phyloP scores from a whole-genome alignment of 2,113 vertebrate genomes.

The Vulpes lagopus region DNA sequence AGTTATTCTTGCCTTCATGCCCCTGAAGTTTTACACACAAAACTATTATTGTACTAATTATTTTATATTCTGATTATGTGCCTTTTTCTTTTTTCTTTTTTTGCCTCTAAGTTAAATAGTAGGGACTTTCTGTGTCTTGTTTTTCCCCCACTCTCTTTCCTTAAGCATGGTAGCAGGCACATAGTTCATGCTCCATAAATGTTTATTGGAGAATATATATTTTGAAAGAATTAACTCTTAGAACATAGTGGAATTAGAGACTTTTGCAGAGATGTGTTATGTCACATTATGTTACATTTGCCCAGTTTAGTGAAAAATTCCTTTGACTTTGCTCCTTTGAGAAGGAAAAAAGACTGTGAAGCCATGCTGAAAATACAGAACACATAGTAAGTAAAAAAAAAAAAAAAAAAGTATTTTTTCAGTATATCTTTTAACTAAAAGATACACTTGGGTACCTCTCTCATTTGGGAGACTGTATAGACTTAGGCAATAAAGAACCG shows the following conservation, averaged over 20 bases:
- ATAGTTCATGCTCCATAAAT: conserved; percentile 2
- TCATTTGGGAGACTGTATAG: conserved; percentile 21
- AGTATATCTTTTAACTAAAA: conserved; percentile 34
- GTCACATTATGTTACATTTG: conserved; percentile 26
- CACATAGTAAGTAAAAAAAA: neutral
- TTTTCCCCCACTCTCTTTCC: neutral
- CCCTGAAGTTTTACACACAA: neutral
- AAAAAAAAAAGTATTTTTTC: conserved; percentile 26
- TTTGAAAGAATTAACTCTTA: conserved; percentile 34
- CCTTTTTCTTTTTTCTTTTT: neutral
- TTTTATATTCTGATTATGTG: conserved; percentile 11
- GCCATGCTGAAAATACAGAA: conserved; percentile 16
- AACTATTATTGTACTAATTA: neutral
- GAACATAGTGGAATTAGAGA: neutral
- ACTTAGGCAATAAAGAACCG: conserved; percentile 38
- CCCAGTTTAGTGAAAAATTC: neutral
- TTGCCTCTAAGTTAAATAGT: conserved; percentile 43
- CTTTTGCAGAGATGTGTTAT: neutral
- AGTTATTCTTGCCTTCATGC: neutral
- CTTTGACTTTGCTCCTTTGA: neutral
- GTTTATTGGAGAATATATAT: neutral
- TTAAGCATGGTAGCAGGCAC: neutral
- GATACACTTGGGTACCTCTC: neutral
- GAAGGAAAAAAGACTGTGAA: conserved; percentile 48
- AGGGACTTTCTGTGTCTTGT: neutral